Base-by-base conservation (phyloP, 2,113 vertebrate species). In the Eira barbara region DNA sequence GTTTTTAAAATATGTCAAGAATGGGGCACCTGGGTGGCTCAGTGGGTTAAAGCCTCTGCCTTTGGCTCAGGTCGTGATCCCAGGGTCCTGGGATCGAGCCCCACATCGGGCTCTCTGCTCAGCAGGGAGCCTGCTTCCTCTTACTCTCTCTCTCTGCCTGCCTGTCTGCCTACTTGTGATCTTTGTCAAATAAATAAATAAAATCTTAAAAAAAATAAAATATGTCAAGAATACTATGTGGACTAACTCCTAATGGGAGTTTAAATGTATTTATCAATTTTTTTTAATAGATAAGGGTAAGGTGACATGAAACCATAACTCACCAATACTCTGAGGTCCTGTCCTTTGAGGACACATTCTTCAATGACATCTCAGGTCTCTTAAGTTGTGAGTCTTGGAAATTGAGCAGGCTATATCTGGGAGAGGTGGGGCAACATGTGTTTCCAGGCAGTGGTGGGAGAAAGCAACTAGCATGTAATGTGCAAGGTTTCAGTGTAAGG, bases 1-100 rank as follows among this genome's bases (percentile, higher is more conserved):
- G 69, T 81, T 97, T 98, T 87, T 42, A 61, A 92, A 95, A 78
- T 63, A 52, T 20, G 59, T 61, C 55, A 59, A 95, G 73, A 61
- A 79, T 73, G 39, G 39, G 39, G 39, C 39, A 42, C 39, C 39
- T 42, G 39, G 39, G 39, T 42, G 39, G 39, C 39, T 42, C 39
- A 42, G 39, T 42, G 39, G 39, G 39, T 42, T 42, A 42, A 42
- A 42, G 39, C 39, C 39, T 42, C 39, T 42, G 39, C 39, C 39
- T 42, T 42, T 42, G 39, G 39, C 39, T 42, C 39, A 42, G 39
- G 39, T 42, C 39, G 39, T 42, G 39, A 42, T 42, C 39, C 39
- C 39, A 42, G 39, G 39, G 39, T 42, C 39, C 39, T 42, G 39
- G 39, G 39, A 42, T 42, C 4, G 39, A 42, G 39, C 39, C 39